Evolutionary conservation across 2,797 vertebrate species (phyloP), one percentile per base, ranked within the genome.

Genomic region (Lagorchestes hirsutus): DNA sequence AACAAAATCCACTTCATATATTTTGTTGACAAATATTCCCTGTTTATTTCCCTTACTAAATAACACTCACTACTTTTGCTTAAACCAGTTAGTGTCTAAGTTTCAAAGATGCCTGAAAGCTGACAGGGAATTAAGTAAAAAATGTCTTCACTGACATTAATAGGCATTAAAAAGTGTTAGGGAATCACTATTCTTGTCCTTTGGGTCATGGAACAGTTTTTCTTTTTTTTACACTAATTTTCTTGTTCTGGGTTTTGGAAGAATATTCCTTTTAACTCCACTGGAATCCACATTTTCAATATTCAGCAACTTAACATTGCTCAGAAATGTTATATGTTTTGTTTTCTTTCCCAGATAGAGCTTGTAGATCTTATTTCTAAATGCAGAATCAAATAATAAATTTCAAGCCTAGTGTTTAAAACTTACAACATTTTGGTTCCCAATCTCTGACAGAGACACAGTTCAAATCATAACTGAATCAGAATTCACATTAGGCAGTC

Each of bases 101-200:
- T n/a, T 46, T 8, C 18, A 82, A 46, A 46, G 8, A 82, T 9
- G 18, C n/a, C n/a, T 46, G 67, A 82, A 82, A 46, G 10, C 1
- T 46, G n/a, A 82, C 16, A 82, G 18, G 18, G 18, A 40, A n/a
- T n/a, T 34, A 67, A 67, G 34, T 67, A 12, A 67, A 18, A 67
- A 67, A 67, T n/a, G 34, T n/a, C 62, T 67, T n/a, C 5, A n/a
- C 1, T 74, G 16, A 93, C 1, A n/a, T 5, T 34, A 3, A 54
- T 5, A 90, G 29, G 87, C 54, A 93, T 87, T 18, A 58, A 22
- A 0, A 93, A 27, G 29, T 31, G 46, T 93, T 56, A 46, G 56
- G 31, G 93, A 95, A 54, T 97, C 14, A 74, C 4, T 55, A 58
- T 91, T 91, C 92, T 93, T 91, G 34, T 92, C 55, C 31, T 96